Base-by-base conservation (phyloP, 1,140 invertebrate genomes). In the Diachasmimorpha longicaudata region DNA sequence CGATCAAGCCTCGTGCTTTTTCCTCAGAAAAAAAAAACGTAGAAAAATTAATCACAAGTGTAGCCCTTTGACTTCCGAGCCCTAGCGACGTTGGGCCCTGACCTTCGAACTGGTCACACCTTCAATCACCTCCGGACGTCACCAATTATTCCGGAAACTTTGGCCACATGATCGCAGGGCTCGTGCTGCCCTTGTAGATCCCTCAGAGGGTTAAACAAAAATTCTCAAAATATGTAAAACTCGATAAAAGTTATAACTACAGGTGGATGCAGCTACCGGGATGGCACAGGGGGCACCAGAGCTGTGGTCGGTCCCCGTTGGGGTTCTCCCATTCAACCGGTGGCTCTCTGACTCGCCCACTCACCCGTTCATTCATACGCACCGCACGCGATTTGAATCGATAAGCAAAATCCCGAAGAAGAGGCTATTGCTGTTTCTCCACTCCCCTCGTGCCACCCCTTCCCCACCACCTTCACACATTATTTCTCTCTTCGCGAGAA, bases 311-410 rank as follows among this genome's bases (percentile, higher is more conserved):
- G 42, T 74, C 31, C 79, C 79, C 81, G 78, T 71, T 77, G 78
- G 79, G 80, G 80, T 66, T 66, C 77, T 79, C 77, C 77, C 84
- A 85, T 85, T 85, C 82, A 85, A 83, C 83, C 83, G 82, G 82
- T 84, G 83, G 83, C 83, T 81, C 80, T n/a, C 67, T 55, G 79
- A 73, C 81, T 83, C 80, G 82, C 82, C 82, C 83, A 80, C 83
- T 84, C 83, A 81, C 83, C 83, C 83, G 79, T 84, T 84, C 84
- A 85, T 85, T 85, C 83, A 83, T 85, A 85, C 84, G 79, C 80
- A 78, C 75, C 72, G 81, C 80, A 84, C 83, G 83, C 83, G 81
- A 85, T 85, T 85, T 85, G 83, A 84, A 85, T 85, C 82, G 84
- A 85, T 77, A 77, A 77, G 72, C 76, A 77, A 77, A 74, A 63